phyloP scores from a whole-genome alignment of 2,888 invertebrate species.

The Drosophila pseudotakahashii region DNA sequence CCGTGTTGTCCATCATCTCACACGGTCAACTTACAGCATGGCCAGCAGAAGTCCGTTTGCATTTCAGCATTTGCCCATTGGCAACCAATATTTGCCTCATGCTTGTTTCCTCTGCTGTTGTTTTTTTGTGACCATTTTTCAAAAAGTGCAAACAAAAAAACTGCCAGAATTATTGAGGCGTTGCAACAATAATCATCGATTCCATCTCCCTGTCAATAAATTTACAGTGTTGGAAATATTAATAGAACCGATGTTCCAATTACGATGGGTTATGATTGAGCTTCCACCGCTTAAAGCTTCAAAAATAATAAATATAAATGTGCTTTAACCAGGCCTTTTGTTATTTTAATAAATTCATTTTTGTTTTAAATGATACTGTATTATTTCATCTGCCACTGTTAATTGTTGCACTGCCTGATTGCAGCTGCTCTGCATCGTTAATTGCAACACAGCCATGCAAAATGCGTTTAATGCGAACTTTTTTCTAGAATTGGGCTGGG shows the following conservation, averaged over 20 bases:
- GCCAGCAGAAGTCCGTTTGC: slow-evolving; percentile 58
- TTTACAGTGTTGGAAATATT: background rate
- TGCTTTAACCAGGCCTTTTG: too few species aligned
- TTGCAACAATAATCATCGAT: slow-evolving; percentile 75
- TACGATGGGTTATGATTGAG: background rate
- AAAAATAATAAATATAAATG: too few species aligned
- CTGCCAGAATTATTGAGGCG: slow-evolving; percentile 71
- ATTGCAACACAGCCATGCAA: slow-evolving; percentile 59
- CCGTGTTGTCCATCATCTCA: slow-evolving; percentile 34
- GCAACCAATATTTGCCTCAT: slow-evolving; percentile 67
- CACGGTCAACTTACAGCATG: slow-evolving; percentile 36
- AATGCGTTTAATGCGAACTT: slow-evolving; percentile 41
- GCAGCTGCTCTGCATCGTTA: slow-evolving; percentile 66
- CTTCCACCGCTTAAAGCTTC: too few species aligned
- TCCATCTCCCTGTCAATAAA: slow-evolving; percentile 37
- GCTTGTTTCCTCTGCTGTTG: slow-evolving; percentile 33
- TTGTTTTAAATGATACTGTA: slow-evolving; percentile 23
- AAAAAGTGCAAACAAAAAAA: slow-evolving; percentile 40
- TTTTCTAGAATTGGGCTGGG: slow-evolving; percentile 3
- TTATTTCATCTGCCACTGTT: slow-evolving; percentile 19
- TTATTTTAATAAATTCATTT: too few species aligned
- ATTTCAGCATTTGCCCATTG: slow-evolving; percentile 70
- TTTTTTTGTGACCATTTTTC: slow-evolving; percentile 60
- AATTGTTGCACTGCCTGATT: slow-evolving; percentile 56
- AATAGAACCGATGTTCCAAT: background rate